Percentiles rank a stretch among this genome's conserved stretches.
These are phyloP conservation scores for Crematogaster levior DNA, from an alignment of 2,888 invertebrate genomes.

Conservation along the genomic window DNA sequence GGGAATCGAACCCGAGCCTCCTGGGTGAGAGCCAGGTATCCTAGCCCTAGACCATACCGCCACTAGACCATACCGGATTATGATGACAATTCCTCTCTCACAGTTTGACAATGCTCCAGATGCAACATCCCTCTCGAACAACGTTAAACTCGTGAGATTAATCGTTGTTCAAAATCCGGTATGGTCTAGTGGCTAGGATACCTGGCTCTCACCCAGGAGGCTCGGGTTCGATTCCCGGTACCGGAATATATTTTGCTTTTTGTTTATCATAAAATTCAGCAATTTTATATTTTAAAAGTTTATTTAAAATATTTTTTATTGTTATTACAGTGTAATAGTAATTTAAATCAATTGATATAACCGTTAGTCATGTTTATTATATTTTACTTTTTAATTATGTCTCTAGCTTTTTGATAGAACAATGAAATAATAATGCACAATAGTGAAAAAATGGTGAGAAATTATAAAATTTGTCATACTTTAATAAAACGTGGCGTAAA, in stretches of 20 bases:
- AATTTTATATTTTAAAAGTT: neutral
- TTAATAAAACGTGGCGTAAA: neutral
- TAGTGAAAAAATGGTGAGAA: too few species aligned
- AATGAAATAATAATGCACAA: neutral
- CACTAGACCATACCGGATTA: conserved; percentile 88
- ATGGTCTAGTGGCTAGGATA: conserved; percentile 89
- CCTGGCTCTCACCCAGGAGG: conserved; percentile 89
- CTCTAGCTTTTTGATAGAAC: neutral
- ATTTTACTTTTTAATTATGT: neutral
- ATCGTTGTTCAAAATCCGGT: conserved; percentile 79
- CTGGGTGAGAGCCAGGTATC: conserved; percentile 89
- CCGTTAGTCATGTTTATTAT: neutral
- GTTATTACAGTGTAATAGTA: too few species aligned
- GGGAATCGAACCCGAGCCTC: conserved; percentile 89
- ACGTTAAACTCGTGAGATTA: neutral
- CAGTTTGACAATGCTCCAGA: neutral
- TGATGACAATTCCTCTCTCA: neutral
- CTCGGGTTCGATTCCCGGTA: conserved; percentile 88
- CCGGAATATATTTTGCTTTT: conserved; percentile 37
- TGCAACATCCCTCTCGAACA: neutral
- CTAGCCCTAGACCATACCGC: too few species aligned
- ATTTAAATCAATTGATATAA: too few species aligned
- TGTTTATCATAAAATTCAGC: neutral
- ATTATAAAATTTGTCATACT: neutral
- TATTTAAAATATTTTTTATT: neutral